Percentiles rank a stretch among this genome's conserved stretches.
Evolutionary conservation across 2,888 invertebrate species (phyloP).

Genomic region (Reticulitermes lucifugus): DNA sequence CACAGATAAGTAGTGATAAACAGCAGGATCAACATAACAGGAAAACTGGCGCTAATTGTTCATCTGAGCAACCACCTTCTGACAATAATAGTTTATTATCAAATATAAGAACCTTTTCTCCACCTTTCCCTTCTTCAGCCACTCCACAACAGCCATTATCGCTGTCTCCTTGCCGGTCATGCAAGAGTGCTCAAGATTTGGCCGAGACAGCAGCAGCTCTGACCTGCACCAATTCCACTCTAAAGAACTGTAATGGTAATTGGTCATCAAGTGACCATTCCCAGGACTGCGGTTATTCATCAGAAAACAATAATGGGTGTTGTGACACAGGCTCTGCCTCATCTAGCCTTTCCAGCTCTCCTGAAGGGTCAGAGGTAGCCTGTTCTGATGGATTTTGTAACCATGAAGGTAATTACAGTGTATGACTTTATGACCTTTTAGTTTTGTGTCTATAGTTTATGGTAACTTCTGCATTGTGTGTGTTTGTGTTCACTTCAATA

Average conservation of each 20-base stretch:
- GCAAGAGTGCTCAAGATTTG: conserved; percentile 50
- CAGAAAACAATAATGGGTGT: conserved; percentile 82
- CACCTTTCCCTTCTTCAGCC: conserved; percentile 26
- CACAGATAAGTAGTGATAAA: neutral
- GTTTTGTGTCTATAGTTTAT: no score
- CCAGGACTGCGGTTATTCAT: conserved; percentile 90
- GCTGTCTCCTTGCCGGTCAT: conserved; percentile 52
- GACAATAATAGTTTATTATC: conserved; percentile 20
- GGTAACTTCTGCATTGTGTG: no score
- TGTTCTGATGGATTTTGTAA: conserved; percentile 91
- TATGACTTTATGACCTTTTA: no score
- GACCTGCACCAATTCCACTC: neutral
- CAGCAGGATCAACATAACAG: conserved; percentile 17
- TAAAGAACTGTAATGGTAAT: conserved; percentile 62
- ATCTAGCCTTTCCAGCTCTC: conserved; percentile 85
- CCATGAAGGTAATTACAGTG: conserved; percentile 67
- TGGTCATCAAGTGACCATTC: conserved; percentile 77
- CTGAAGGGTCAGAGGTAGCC: conserved; percentile 90
- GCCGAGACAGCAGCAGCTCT: conserved; percentile 17
- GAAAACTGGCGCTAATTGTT: conserved; percentile 24
- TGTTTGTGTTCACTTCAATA: no score
- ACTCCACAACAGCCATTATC: conserved; percentile 13
- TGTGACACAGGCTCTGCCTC: conserved; percentile 76
- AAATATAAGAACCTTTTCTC: conserved; percentile 9
- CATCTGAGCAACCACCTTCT: conserved; percentile 6